Evolutionary conservation across 2,888 invertebrate species (phyloP).

Genomic region (Drosophila hawaiiensis): DNA sequence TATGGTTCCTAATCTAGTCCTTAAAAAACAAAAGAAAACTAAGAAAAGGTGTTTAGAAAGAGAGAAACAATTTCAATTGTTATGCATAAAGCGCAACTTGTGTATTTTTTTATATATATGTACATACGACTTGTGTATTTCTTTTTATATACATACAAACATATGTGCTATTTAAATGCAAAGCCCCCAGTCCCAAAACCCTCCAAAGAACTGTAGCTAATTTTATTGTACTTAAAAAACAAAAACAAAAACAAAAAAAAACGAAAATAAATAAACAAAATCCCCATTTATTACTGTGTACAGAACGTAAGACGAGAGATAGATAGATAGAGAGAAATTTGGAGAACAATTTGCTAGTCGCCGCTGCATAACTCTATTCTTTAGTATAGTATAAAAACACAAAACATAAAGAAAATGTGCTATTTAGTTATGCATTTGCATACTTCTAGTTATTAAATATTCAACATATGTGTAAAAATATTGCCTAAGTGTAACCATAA

Average conservation of each 20-base stretch:
- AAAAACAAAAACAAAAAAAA: slow-evolving; percentile 41
- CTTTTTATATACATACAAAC: slow-evolving; percentile 18
- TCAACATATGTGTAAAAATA: slow-evolving; percentile 43
- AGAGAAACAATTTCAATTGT: slow-evolving; percentile 45
- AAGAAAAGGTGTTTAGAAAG: slow-evolving; percentile 39
- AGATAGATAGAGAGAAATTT: slow-evolving; percentile 24
- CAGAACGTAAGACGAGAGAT: slow-evolving; percentile 24
- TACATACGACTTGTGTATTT: slow-evolving; percentile 9
- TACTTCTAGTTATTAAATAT: slow-evolving; percentile 39
- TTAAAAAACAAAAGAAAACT: slow-evolving; percentile 47
- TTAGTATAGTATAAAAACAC: slow-evolving; percentile 55
- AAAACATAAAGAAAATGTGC: slow-evolving; percentile 15
- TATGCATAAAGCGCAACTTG: slow-evolving; percentile 58
- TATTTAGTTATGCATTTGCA: slow-evolving; percentile 59
- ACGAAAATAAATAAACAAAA: slow-evolving; percentile 12
- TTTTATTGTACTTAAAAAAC: slow-evolving; percentile 69
- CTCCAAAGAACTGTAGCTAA: slow-evolving; percentile 72
- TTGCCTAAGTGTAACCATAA: slow-evolving; percentile 62
- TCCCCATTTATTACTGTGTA: slow-evolving; percentile 45
- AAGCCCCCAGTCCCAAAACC: slow-evolving; percentile 38
- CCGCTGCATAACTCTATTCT: slow-evolving; percentile 67
- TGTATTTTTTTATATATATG: slow-evolving; percentile 50
- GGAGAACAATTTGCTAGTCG: slow-evolving; percentile 70
- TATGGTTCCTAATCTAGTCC: slow-evolving; percentile 85
- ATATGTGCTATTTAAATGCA: slow-evolving; percentile 17